Conservation (phyloP, 2,113 vertebrate genomes). For the Miniopterus natalensis region DNA sequence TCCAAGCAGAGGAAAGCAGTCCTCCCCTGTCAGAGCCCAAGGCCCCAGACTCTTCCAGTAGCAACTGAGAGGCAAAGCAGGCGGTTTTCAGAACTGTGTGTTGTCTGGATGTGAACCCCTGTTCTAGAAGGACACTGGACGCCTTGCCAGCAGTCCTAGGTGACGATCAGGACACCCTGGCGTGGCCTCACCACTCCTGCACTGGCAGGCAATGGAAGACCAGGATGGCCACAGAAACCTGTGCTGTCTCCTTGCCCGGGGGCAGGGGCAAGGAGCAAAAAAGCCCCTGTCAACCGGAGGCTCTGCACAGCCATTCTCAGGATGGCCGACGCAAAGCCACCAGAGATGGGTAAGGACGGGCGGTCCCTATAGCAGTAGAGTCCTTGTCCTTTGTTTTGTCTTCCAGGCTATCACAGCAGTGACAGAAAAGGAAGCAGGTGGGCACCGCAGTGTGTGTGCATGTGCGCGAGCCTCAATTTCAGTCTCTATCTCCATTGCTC, state of each 20-base stretch:
- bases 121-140: background rate
- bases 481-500: background rate
- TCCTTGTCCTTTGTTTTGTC: background rate
- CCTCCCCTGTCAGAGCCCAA: background rate
- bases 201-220: background rate
- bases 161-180: too few species aligned
- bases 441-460: background rate
- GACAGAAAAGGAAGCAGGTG: background rate
- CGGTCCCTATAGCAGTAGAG: background rate
- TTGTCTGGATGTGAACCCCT: background rate
- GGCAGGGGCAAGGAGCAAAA: background rate
- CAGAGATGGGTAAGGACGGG: background rate
- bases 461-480: background rate
- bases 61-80: background rate
- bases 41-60: rapidly evolving
- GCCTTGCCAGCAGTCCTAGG: background rate
- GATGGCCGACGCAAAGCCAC: background rate
- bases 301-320: background rate
- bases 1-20: rapidly evolving
- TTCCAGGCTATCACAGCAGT: background rate
- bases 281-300: background rate
- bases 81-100: background rate
- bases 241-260: background rate
- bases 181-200: rapidly evolving
- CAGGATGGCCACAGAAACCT: background rate